Evolutionary conservation across 2,888 invertebrate genomes (phyloP).

Genomic region (Sussaba pulchella): DNA sequence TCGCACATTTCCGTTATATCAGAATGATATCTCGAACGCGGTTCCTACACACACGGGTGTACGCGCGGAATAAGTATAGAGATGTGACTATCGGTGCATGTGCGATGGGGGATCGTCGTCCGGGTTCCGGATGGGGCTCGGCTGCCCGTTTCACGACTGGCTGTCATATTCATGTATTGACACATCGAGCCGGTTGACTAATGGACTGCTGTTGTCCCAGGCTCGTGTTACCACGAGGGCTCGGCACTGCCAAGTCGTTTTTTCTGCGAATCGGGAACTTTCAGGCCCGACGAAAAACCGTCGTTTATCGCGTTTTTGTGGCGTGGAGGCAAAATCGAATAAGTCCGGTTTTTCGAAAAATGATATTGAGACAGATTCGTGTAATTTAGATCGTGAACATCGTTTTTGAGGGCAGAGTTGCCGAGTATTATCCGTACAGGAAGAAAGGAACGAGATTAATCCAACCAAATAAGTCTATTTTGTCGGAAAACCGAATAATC

Average conservation of each 20-base stretch:
- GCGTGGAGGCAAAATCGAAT: no score
- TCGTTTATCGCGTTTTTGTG: conserved; percentile 31
- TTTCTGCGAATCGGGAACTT: conserved; percentile 70
- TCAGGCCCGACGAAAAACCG: conserved; percentile 41
- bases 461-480: no score
- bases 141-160: conserved; percentile 74
- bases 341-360: neutral
- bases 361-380: neutral
- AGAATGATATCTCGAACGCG: conserved; percentile 38
- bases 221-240: conserved; percentile 82
- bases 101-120: conserved; percentile 63
- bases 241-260: conserved; percentile 75
- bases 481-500: conserved; percentile 40
- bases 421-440: no score
- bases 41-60: conserved; percentile 25
- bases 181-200: conserved; percentile 83
- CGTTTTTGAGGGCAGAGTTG: no score
- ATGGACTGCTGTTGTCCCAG: conserved; percentile 84
- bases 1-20: conserved; percentile 30
- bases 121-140: conserved; percentile 69
- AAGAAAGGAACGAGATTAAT: no score
- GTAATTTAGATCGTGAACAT: conserved; percentile 8
- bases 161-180: conserved; percentile 84
- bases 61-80: conserved; percentile 26
- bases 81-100: conserved; percentile 9